These are phyloP conservation scores for Meloidogyne hapla DNA, from an alignment of 1,140 invertebrate genomes.

Conservation along the genomic window DNA sequence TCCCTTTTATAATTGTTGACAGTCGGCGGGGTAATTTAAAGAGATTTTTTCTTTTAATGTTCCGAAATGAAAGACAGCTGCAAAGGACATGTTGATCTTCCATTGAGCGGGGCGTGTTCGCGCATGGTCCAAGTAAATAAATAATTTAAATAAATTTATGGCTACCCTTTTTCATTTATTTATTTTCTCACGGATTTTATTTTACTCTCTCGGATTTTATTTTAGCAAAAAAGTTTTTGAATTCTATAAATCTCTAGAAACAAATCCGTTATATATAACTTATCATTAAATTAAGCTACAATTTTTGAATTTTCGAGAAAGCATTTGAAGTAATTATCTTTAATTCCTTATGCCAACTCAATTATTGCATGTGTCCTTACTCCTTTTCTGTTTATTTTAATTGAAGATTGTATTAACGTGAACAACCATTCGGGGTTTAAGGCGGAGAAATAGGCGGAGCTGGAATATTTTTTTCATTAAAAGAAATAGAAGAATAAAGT, in stretches of 20 bases:
- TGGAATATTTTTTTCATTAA: neutral
- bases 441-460: neutral
- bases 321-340: neutral
- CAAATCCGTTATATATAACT: too few species aligned
- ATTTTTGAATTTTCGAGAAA: too few species aligned
- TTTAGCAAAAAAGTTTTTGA: too few species aligned
- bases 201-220: too few species aligned
- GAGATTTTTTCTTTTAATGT: neutral
- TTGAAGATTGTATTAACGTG: neutral
- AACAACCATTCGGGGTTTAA: neutral
- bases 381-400: neutral
- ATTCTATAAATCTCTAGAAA: too few species aligned
- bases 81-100: neutral
- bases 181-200: neutral
- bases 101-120: neutral
- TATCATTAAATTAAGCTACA: too few species aligned
- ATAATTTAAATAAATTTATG: neutral
- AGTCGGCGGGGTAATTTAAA: slow-evolving; percentile 7
- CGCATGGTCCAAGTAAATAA: neutral
- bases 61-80: neutral
- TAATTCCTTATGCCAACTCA: neutral
- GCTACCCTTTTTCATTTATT: neutral
- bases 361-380: neutral
- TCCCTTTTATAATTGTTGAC: slow-evolving; percentile 8
- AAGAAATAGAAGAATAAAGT: neutral